Conservation (phyloP, 1,140 invertebrate genomes). For the Zaprionus kolodkinae region DNA sequence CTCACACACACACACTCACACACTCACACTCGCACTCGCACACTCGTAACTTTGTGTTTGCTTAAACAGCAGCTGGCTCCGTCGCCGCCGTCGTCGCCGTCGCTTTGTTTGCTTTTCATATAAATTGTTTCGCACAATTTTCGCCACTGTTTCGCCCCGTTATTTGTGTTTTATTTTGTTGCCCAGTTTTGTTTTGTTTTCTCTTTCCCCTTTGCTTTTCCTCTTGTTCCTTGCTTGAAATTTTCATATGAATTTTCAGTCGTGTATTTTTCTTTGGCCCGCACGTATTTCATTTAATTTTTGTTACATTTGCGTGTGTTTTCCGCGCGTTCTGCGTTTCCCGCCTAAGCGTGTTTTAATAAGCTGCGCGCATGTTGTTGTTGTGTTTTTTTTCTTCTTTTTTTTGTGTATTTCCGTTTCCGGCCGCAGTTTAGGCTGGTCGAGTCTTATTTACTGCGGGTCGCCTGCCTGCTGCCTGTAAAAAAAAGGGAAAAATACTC, state of each 20-base stretch:
- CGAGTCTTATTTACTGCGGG: constrained; percentile 8
- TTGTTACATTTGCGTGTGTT: constrained; percentile 36
- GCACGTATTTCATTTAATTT: constrained; percentile 69
- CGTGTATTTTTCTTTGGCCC: constrained; percentile 59
- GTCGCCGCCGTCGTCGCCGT: background rate
- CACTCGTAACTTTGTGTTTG: constrained; percentile 70
- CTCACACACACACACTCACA: constrained; percentile 16
- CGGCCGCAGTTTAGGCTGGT: constrained; percentile 27
- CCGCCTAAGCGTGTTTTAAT: constrained; percentile 52
- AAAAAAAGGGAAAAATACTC: background rate
- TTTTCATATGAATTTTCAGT: constrained; percentile 53
- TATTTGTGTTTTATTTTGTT: constrained; percentile 19
- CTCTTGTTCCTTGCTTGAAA: constrained; percentile 38
- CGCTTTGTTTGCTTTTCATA: constrained; percentile 61
- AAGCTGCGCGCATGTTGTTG: constrained; percentile 30
- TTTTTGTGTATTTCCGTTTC: constrained; percentile 5
- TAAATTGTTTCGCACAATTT: constrained; percentile 65
- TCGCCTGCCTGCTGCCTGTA: constrained; percentile 1
- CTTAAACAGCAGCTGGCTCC: constrained; percentile 71
- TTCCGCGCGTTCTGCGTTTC: constrained; percentile 13
- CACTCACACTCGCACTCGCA: constrained; percentile 29
- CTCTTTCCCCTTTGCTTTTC: background rate
- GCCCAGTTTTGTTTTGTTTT: constrained; percentile 17
- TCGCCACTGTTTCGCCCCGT: constrained; percentile 26
- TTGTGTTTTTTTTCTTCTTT: background rate